Evolutionary conservation across 2,797 vertebrate species (phyloP).

Genomic region (Rhinichthys osculus): DNA sequence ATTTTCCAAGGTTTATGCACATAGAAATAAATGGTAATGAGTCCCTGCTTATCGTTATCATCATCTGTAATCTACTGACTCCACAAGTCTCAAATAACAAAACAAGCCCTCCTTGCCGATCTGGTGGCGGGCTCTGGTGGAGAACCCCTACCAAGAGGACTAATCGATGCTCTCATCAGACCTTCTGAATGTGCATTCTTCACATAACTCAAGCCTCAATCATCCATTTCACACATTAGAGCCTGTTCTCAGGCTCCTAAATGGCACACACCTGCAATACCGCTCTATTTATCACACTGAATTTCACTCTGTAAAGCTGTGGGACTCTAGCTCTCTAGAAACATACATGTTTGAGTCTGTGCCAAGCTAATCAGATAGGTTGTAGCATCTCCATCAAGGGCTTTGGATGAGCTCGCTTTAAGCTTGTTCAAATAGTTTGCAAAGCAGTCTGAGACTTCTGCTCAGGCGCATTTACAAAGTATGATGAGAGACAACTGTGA

Average conservation of each 20-base stretch:
- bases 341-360: slow-evolving; percentile 31
- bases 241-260: slow-evolving; percentile 10
- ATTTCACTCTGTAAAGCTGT: not conserved
- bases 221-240: slow-evolving; percentile 71
- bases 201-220: slow-evolving; percentile 75
- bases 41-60: not conserved
- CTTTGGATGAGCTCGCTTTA: slow-evolving; percentile 33
- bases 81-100: slow-evolving; percentile 37
- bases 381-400: slow-evolving; percentile 25
- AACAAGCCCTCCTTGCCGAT: slow-evolving; percentile 32
- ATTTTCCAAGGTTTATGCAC: slow-evolving; percentile 26
- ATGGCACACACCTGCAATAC: not conserved
- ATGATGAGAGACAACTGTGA: slow-evolving; percentile 37
- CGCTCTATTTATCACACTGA: not conserved
- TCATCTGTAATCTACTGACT: not conserved
- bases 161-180: slow-evolving; percentile 76
- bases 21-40: slow-evolving; percentile 34
- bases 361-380: slow-evolving; percentile 23
- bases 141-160: slow-evolving; percentile 59
- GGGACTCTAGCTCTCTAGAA: slow-evolving; percentile 15
- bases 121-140: slow-evolving; percentile 47
- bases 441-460: slow-evolving; percentile 12
- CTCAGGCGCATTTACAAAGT: slow-evolving; percentile 14
- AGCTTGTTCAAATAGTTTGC: slow-evolving; percentile 37
- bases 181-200: slow-evolving; percentile 76